phyloP scores from a whole-genome alignment of 2,888 invertebrate species.

The Lasius platythorax region DNA sequence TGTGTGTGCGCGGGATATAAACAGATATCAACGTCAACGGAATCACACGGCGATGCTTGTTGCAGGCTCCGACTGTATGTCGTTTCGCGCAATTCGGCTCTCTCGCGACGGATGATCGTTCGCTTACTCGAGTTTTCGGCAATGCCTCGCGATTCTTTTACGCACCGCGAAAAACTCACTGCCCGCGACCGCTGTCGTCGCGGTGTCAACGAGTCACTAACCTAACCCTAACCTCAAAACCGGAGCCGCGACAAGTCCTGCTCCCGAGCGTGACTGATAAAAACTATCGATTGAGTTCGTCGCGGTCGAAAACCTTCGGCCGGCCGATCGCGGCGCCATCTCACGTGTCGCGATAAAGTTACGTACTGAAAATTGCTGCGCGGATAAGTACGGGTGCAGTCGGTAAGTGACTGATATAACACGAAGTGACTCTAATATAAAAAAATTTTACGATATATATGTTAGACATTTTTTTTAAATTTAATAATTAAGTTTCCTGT shows the following conservation, averaged over 20 bases:
- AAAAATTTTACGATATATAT: too few species aligned
- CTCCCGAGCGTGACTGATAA: conserved; percentile 71
- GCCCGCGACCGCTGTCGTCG: not conserved
- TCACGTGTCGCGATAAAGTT: conserved; percentile 7
- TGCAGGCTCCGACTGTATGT: not conserved
- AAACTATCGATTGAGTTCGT: conserved; percentile 81
- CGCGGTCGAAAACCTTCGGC: conserved; percentile 71
- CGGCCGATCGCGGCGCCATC: conserved; percentile 72
- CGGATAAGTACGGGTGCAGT: not conserved
- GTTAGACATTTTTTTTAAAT: too few species aligned
- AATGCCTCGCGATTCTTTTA: not conserved
- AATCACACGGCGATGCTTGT: conserved; percentile 10
- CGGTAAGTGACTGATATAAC: not conserved
- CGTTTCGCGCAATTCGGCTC: not conserved
- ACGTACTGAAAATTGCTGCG: not conserved
- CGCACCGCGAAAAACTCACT: conserved; percentile 14
- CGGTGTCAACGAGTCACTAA: conserved; percentile 79
- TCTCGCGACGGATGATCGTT: not conserved
- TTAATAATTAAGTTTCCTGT: too few species aligned
- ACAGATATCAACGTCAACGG: conserved; percentile 54
- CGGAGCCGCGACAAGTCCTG: conserved; percentile 54
- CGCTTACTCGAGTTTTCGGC: conserved; percentile 57
- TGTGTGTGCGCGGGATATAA: conserved; percentile 53
- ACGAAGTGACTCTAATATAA: too few species aligned
- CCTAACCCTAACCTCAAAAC: conserved; percentile 81